Evolutionary conservation across 2,113 vertebrate species (phyloP), one percentile per base, ranked within the genome.

Genomic region (Oxygymnocypris stewartii): DNA sequence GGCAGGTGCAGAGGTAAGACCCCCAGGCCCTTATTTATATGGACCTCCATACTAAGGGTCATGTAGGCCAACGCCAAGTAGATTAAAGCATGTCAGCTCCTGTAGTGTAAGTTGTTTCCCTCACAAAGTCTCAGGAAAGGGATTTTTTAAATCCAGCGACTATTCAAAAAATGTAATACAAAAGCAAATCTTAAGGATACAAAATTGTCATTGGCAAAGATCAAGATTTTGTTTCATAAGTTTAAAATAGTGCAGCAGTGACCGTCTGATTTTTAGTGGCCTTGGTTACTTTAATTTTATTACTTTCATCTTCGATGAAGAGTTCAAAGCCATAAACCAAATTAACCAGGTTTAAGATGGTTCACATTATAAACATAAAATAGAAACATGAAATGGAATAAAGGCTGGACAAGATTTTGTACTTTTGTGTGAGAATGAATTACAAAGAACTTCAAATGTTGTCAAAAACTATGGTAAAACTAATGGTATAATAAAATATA

Each of bases 1-100:
- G 4, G 82, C 90, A 51, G 94, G 94, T 91, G 91, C 93, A 23
- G 95, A 95, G 94, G 94, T 93, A 93, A 77, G 89, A 79, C 14
- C 77, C 37, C 4, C 2, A 1, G 59, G 57, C 57, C n/a, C 20
- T 2, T 31, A 40, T 65, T 42, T 67, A 78, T 28, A n/a, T 54
- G 47, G 12, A 42, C 67, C 49, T 78, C 47, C 28, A 35, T 16
- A 78, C 76, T 54, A 78, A 54, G 49, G 25, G 35, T 78, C 49
- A 54, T 51, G 8, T 54, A 25, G 1, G n/a, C 25, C 25, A 78
- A 6, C 13, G 0, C 42, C 42, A 76, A 76, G n/a, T 47, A 76
- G 74, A 76, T 51, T 31, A 49, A 54, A 78, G 76, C 49, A 10
- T 78, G 76, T 51, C 49, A 54, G 75, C 75, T 78, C 25, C 25